phyloP scores from a whole-genome alignment of 1,140 invertebrate species.

The Drosophila mauritiana region DNA sequence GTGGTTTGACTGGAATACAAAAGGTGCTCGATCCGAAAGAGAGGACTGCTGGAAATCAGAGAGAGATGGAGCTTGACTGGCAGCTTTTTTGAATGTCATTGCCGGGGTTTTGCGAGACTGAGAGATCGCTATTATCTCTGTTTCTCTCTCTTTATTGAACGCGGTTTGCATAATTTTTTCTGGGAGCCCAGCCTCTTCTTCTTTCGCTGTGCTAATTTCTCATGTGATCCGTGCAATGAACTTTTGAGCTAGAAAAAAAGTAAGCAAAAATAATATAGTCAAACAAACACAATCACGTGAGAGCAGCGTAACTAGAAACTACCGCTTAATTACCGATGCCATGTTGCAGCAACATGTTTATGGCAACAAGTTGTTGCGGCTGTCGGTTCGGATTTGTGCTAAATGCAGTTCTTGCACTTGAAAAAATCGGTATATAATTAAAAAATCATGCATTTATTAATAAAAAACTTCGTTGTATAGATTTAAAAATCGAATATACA shows the following conservation, averaged over 20 bases:
- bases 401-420: slow-evolving; percentile 22
- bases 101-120: slow-evolving; percentile 38
- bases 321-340: slow-evolving; percentile 69
- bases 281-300: slow-evolving; percentile 53
- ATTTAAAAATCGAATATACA: too few species aligned
- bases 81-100: slow-evolving; percentile 82
- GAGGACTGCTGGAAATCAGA: background rate
- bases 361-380: slow-evolving; percentile 55
- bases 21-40: background rate
- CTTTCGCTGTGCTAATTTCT: slow-evolving; percentile 70
- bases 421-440: background rate
- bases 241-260: slow-evolving; percentile 66
- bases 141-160: slow-evolving; percentile 16
- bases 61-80: slow-evolving; percentile 62
- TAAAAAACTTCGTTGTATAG: too few species aligned
- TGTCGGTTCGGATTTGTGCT: slow-evolving; percentile 23
- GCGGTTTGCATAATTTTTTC: slow-evolving; percentile 41
- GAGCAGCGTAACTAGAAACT: slow-evolving; percentile 31
- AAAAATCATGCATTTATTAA: too few species aligned
- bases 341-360: slow-evolving; percentile 78
- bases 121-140: background rate
- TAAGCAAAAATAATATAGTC: slow-evolving; percentile 11
- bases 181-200: slow-evolving; percentile 48
- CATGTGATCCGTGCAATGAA: slow-evolving; percentile 72
- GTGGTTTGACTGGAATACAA: slow-evolving; percentile 83